Evolutionary conservation across 2,797 vertebrate genomes (phyloP), one percentile per base, ranked within the genome.

Genomic region (Enteromius fasciolatus): DNA sequence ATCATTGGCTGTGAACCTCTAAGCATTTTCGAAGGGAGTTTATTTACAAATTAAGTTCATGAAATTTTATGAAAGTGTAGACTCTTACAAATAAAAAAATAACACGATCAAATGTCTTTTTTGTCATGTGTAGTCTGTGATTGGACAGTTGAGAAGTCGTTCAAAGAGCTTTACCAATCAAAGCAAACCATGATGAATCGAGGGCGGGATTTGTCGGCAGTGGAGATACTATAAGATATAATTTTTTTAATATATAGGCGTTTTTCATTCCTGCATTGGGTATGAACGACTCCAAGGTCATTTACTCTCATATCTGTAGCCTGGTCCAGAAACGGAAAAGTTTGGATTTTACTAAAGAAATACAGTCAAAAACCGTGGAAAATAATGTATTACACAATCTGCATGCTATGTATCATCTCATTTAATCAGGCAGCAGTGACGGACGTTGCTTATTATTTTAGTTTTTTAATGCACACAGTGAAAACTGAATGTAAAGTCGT

Each of bases 191-290:
- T 18, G 1, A 8, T 68, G 31, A 25, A 7, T 79, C 5, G 20
- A 69, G 50, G 78, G 66, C 50, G 77, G 64, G 77, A 5, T 50
- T 57, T 31, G 17, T 14, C 3, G 84, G 80, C 80, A 76, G 76
- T 79, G 64, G 59, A 3, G 10, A 33, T 23, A 23, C 48, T 28
- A 79, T 25, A 14, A 31, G 10, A 78, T 0, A 69, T 59, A 0
- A 11, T 68, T 69, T 69, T 57, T 1, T 23, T 0, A 2, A 57
- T 48, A 10, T 46, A 72, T 18, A 59, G 20, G 0, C 1, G 11
- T 44, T 28, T 52, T 68, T 44, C 1, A 10, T 23, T 17, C 4
- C 3, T 33, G 5, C 4, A 12, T 20, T 76, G 1, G 7, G 8
- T 68, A 31, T 70, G 10, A 9, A 46, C 3, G 3, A 5, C 52